Evolutionary conservation across 2,888 invertebrate genomes (phyloP).

Genomic region (Diaprepes abbreviatus): DNA sequence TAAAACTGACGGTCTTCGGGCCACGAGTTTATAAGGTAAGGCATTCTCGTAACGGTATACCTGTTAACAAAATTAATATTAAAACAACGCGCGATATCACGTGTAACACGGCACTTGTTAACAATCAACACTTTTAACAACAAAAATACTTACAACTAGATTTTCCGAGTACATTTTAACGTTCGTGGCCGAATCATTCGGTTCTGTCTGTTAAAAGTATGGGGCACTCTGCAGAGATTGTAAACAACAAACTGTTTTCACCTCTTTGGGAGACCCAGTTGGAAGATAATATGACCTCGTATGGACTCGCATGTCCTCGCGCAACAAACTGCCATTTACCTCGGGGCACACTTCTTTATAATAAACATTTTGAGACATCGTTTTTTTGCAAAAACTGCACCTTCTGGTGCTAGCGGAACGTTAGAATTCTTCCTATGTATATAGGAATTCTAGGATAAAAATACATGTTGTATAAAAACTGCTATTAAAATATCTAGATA

Average conservation of each 20-base stretch:
- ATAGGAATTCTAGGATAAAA: not conserved
- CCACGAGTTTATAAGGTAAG: constrained; percentile 42
- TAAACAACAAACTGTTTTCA: constrained; percentile 64
- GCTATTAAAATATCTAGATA: not conserved
- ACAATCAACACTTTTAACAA: constrained; percentile 34
- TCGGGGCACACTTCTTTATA: constrained; percentile 29
- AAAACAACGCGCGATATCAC: constrained; percentile 44
- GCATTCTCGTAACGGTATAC: constrained; percentile 43
- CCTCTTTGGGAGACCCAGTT: constrained; percentile 64
- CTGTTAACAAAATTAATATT: constrained; percentile 44
- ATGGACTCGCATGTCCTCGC: constrained; percentile 64
- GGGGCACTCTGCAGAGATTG: constrained; percentile 61
- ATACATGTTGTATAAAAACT: no score
- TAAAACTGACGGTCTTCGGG: constrained; percentile 37
- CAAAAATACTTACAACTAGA: constrained; percentile 57
- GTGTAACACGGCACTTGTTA: constrained; percentile 39
- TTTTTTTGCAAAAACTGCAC: not conserved
- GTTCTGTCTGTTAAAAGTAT: constrained; percentile 46
- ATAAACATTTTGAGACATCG: constrained; percentile 17
- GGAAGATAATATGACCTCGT: constrained; percentile 64
- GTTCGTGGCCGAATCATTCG: constrained; percentile 20
- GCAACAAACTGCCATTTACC: constrained; percentile 48
- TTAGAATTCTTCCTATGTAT: not conserved
- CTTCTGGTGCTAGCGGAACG: not conserved
- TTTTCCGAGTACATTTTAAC: constrained; percentile 59